phyloP scores from a whole-genome alignment of 1,140 invertebrate species.

The silkworm (Bombyx mori) region DNA sequence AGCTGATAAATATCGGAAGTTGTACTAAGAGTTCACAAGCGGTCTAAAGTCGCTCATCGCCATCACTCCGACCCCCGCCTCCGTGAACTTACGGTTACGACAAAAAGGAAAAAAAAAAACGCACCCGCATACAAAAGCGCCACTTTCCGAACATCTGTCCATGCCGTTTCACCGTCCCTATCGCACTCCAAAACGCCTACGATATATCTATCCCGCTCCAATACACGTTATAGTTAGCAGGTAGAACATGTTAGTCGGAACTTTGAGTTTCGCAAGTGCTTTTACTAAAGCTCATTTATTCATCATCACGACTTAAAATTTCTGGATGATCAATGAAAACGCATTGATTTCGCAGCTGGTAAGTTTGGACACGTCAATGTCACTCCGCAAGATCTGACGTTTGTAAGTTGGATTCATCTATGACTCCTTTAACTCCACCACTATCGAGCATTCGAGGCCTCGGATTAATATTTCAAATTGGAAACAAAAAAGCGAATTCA shows the following conservation, averaged over 20 bases:
- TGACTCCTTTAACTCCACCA: too few relatives aligned
- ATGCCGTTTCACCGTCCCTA: background rate
- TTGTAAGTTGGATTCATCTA: too few relatives aligned
- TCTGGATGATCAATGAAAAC: too few relatives aligned
- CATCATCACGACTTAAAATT: too few relatives aligned
- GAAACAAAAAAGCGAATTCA: too few relatives aligned
- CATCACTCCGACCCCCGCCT: background rate
- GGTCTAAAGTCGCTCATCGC: background rate
- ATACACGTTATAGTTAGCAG: slow-evolving; percentile 6
- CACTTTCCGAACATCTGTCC: slow-evolving; percentile 12
- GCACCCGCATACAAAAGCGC: slow-evolving; percentile 10
- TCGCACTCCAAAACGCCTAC: background rate
- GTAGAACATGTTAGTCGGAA: slow-evolving; percentile 2
- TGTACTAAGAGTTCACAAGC: background rate
- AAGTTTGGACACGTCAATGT: too few relatives aligned
- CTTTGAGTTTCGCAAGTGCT: slow-evolving; percentile 7
- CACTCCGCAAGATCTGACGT: too few relatives aligned
- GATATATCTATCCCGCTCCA: slow-evolving; percentile 2
- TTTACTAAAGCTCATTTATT: too few relatives aligned
- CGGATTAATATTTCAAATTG: too few relatives aligned
- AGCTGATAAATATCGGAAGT: background rate
- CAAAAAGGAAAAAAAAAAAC: slow-evolving; percentile 3
- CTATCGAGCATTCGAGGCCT: too few relatives aligned
- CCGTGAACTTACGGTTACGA: background rate
- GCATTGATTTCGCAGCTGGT: too few relatives aligned